phyloP scores from a whole-genome alignment of 92 coral and sea anemone genomes.

The Paragorgia papillata region DNA sequence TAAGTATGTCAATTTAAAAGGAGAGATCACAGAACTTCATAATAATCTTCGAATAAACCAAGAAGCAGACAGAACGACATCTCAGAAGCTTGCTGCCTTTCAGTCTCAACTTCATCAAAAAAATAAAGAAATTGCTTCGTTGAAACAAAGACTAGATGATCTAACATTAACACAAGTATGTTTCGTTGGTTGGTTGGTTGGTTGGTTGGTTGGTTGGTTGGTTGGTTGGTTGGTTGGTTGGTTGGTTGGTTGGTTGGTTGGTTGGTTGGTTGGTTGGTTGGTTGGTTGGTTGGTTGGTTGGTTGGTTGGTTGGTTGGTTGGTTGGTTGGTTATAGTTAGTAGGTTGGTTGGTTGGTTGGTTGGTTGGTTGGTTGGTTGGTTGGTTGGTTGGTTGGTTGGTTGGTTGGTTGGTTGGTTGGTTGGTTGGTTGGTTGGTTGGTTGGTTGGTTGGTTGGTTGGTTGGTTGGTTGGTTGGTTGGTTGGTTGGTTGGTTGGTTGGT shows the following conservation, averaged over 20 bases:
- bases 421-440: too few relatives aligned
- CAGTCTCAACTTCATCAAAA: constrained; percentile 84
- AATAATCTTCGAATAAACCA: constrained; percentile 70
- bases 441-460: too few relatives aligned
- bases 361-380: too few relatives aligned
- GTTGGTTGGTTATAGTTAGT: too few relatives aligned
- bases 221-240: neutral
- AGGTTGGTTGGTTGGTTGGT: too few relatives aligned
- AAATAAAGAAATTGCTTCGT: constrained; percentile 75
- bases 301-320: too few relatives aligned
- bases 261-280: too few relatives aligned
- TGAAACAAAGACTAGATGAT: constrained; percentile 20
- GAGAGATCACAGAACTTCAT: constrained; percentile 74
- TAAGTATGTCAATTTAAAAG: constrained; percentile 51
- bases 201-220: neutral
- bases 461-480: too few relatives aligned
- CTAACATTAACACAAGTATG: neutral
- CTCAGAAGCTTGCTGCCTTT: constrained; percentile 77
- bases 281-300: too few relatives aligned
- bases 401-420: too few relatives aligned
- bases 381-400: too few relatives aligned
- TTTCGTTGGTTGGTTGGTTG: neutral
- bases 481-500: too few relatives aligned
- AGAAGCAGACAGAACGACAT: constrained; percentile 70
- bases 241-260: neutral